Base-by-base conservation (phyloP, 2,113 vertebrate species). In the Lagenorhynchus albirostris region DNA sequence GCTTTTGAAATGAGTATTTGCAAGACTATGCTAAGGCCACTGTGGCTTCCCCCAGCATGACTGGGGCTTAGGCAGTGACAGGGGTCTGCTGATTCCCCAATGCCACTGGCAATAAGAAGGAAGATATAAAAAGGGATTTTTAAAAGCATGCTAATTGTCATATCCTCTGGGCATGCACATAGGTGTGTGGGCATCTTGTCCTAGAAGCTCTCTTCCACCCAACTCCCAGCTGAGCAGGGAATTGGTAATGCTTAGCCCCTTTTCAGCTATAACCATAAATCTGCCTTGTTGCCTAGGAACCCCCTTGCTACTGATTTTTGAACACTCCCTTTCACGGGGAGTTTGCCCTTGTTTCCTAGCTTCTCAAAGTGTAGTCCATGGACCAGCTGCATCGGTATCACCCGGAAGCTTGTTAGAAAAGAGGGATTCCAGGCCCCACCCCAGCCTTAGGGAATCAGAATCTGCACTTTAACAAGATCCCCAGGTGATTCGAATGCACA, bases 341-440 rank as follows among this genome's bases (percentile, higher is more conserved):
- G 1, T 38, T 62, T 26, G 70, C 7, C 80, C 86, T 68, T n/a
- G 36, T 53, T 23, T 58, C 33, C 47, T 60, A 31, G 60, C 60
- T 92, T 94, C 92, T 96, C 83, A 90, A 79, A 96, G 36, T 50
- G 47, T 36, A 80, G 44, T 53, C 67, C 8, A 8, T 5, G 36
- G 53, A 63, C 65, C 53, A 89, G 89, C 21, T 88, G 33, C 36
- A 13, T 12, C 0, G 0, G 11, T 5, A 89, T 73, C 62, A 67
- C 68, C 77, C 38, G 76, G 80, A 96, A 90, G 29, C 84, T 62
- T 36, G 12, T 87, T 79, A 83, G 81, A 36, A 83, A 97, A 87
- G 62, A 79, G 38, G 44, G 12, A 38, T 20, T 68, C 55, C 55
- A 44, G 62, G n/a, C 60, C 50, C 67, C 13, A 41, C 6, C 70